Conservation (phyloP, 2,113 vertebrate genomes). For the Protobothrops mucrosquamatus region DNA sequence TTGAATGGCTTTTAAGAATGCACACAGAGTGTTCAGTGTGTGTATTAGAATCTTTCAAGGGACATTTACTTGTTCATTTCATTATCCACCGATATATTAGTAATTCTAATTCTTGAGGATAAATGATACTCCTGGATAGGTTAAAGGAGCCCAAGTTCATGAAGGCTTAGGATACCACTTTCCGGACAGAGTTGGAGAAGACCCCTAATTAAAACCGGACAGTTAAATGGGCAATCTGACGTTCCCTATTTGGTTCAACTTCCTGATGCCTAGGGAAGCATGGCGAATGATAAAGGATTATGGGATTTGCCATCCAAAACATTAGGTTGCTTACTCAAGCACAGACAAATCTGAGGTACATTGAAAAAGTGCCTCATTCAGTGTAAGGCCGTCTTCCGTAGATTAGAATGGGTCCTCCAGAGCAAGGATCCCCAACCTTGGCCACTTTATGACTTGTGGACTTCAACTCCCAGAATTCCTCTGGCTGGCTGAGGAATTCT, state of each 20-base stretch:
- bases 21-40: conserved; percentile 44
- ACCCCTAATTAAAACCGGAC: not conserved
- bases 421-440: no score
- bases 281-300: not conserved
- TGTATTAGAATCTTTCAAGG: conserved; percentile 46
- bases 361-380: not conserved
- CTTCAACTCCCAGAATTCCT: no score
- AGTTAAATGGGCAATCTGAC: not conserved
- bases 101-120: not conserved
- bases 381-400: not conserved
- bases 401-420: not conserved
- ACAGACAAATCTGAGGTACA: not conserved
- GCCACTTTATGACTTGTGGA: no score
- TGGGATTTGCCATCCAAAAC: not conserved
- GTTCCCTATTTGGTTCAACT: not conserved
- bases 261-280: not conserved
- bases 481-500: no score
- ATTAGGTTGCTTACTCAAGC: not conserved
- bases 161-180: not conserved
- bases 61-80: conserved; percentile 46
- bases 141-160: not conserved
- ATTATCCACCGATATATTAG: conserved; percentile 19
- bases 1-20: conserved; percentile 45
- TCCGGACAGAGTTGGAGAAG: not conserved
- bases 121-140: not conserved